phyloP scores from a whole-genome alignment of 1,140 invertebrate species.

The Drosophila obscura region DNA sequence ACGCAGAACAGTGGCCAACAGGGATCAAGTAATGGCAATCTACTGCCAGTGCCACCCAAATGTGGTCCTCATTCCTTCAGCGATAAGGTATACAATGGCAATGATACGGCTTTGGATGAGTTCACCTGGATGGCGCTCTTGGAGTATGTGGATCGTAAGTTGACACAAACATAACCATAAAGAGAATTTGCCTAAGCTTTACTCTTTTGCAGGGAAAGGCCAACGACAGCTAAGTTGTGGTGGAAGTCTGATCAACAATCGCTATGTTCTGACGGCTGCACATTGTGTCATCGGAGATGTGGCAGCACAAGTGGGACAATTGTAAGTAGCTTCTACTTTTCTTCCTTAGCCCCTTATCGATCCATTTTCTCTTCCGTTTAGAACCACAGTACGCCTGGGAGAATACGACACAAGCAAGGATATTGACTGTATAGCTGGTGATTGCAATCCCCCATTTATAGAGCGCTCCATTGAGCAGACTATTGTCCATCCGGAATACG shows the following conservation, averaged over 20 bases:
- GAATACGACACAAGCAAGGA: slow-evolving; percentile 86
- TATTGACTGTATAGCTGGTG: slow-evolving; percentile 84
- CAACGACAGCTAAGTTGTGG: slow-evolving; percentile 85
- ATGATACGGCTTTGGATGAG: slow-evolving; percentile 84
- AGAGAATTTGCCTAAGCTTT: background rate
- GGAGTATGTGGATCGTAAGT: slow-evolving; percentile 84
- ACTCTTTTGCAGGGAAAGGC: slow-evolving; percentile 37
- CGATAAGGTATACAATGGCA: slow-evolving; percentile 76
- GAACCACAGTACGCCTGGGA: slow-evolving; percentile 85
- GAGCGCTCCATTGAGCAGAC: slow-evolving; percentile 76
- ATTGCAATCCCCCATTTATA: slow-evolving; percentile 74
- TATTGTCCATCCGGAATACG: slow-evolving; percentile 82
- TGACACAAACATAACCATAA: background rate
- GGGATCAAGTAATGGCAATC: slow-evolving; percentile 25
- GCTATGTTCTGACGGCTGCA: slow-evolving; percentile 90
- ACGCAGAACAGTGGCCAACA: background rate
- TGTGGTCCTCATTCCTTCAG: slow-evolving; percentile 64
- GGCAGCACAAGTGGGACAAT: slow-evolving; percentile 52
- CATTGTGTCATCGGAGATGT: slow-evolving; percentile 91
- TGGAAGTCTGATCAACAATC: slow-evolving; percentile 86
- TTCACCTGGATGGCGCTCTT: slow-evolving; percentile 87
- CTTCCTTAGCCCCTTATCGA: slow-evolving; percentile 53
- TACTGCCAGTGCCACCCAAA: slow-evolving; percentile 59
- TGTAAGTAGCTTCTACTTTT: slow-evolving; percentile 56
- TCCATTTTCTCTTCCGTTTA: slow-evolving; percentile 32